A percentile compares a stretch with the other conserved stretches of the same genome.
Evolutionary conservation across 2,797 vertebrate species (phyloP).

Genomic region (Macrochelys suwanniensis): DNA sequence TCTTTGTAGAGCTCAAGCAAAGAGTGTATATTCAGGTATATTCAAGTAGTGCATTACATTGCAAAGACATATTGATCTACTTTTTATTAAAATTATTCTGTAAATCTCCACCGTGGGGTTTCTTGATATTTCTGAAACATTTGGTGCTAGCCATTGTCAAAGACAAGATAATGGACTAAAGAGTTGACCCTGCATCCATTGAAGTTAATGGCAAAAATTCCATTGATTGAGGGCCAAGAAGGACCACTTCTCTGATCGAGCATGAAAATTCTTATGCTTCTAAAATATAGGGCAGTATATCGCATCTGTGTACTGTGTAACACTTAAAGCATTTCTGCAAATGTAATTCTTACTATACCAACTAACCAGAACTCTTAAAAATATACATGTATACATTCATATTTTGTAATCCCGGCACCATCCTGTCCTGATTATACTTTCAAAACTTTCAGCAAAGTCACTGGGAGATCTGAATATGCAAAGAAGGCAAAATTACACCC

Average conservation of each 20-base stretch:
- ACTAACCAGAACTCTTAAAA: background rate
- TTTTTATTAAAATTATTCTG: background rate
- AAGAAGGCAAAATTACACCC: background rate
- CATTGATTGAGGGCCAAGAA: background rate
- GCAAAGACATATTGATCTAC: background rate
- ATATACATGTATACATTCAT: background rate
- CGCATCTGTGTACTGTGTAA: background rate
- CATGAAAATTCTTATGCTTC: background rate
- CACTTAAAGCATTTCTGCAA: background rate
- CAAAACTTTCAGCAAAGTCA: background rate
- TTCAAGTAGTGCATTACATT: background rate
- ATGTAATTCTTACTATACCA: background rate
- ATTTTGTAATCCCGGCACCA: background rate
- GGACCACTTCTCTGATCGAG: background rate
- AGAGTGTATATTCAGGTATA: background rate
- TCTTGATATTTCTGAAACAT: background rate
- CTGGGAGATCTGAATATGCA: background rate
- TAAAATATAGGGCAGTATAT: background rate
- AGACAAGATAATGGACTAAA: background rate
- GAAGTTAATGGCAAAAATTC: background rate
- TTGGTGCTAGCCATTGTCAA: background rate
- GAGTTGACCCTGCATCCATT: accelerated
- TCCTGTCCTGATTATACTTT: background rate
- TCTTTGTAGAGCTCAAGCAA: background rate
- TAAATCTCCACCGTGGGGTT: background rate